phyloP scores from a whole-genome alignment of 2,888 invertebrate genomes.

The Sacculina carcini region DNA sequence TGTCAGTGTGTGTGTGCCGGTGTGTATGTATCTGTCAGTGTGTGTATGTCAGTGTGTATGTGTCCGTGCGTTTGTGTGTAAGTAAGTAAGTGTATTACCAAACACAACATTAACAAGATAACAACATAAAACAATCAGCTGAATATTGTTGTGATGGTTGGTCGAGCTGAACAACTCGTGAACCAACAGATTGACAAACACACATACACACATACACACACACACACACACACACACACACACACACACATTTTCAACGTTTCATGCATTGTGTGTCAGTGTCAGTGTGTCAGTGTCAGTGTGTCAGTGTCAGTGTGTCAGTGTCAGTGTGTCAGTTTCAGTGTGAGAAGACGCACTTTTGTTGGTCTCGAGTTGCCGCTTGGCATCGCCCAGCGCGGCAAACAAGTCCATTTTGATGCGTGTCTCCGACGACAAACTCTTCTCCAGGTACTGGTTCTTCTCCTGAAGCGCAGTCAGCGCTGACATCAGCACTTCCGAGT shows the following conservation, averaged over 20 bases:
- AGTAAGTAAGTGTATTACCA: too few relatives aligned
- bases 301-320: not conserved
- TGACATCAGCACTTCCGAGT: constrained; percentile 46
- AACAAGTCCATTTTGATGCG: constrained; percentile 92
- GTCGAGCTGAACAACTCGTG: too few relatives aligned
- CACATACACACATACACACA: too few relatives aligned
- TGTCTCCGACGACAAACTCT: constrained; percentile 82
- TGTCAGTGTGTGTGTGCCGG: too few relatives aligned
- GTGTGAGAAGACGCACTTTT: constrained; percentile 34
- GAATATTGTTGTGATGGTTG: too few relatives aligned
- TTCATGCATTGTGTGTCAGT: not conserved
- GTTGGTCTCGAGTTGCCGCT: constrained; percentile 59
- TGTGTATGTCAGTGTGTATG: too few relatives aligned
- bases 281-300: not conserved
- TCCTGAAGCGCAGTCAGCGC: constrained; percentile 61
- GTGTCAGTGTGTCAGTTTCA: not conserved
- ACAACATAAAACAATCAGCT: too few relatives aligned
- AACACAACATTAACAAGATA: too few relatives aligned
- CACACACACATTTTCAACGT: not conserved
- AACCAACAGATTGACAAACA: too few relatives aligned
- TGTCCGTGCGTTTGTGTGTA: too few relatives aligned
- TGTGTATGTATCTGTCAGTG: too few relatives aligned
- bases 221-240: not conserved
- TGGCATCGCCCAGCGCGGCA: constrained; percentile 83
- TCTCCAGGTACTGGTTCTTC: constrained; percentile 71